Evolutionary conservation across 2,797 vertebrate species (phyloP), one percentile per base, ranked within the genome.

Genomic region (Manis pentadactyla): DNA sequence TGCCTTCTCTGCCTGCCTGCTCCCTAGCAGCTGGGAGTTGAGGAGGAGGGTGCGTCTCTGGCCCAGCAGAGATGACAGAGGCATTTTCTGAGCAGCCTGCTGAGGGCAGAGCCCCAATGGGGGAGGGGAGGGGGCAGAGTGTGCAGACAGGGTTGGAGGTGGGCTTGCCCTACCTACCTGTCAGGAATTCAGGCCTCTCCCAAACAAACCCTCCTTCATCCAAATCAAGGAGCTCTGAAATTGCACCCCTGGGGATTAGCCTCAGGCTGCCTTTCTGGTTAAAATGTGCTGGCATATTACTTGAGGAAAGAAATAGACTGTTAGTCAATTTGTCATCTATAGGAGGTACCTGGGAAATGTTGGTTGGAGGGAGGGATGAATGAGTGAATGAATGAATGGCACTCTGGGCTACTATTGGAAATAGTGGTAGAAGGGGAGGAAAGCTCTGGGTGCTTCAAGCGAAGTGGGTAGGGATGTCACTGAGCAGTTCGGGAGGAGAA

Each of bases 21-120:
- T 88, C 84, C 25, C 4, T 21, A 79, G 81, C 42, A 92, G 79
- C 96, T 95, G 95, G 95, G 88, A 93, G 87, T 11, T 53, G 68
- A 77, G 77, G 73, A 84, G 86, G 85, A 86, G 31, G 77, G 64
- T 31, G 11, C 0, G 2, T 27, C 86, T 74, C 89, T 88, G 84
- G 31, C 81, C 46, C 59, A 84, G 93, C 42, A 31, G 49, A 69
- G 77, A 55, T 64, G 57, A 82, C 81, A 71, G 92, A 84, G 81
- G 55, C 31, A 31, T 42, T 85, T 86, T 69, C 31, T 63, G 37
- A 93, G 64, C 89, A 29, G 46, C 13, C 51, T 57, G 77, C 73
- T 18, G 46, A 86, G 73, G 61, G 61, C 69, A 49, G 39, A 82
- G 91, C 68, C 79, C 42, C 37, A 19, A 27, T 4, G 11, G 37